Evolutionary conservation across 2,797 vertebrate species (phyloP).

Genomic region (Myotis planiceps): DNA sequence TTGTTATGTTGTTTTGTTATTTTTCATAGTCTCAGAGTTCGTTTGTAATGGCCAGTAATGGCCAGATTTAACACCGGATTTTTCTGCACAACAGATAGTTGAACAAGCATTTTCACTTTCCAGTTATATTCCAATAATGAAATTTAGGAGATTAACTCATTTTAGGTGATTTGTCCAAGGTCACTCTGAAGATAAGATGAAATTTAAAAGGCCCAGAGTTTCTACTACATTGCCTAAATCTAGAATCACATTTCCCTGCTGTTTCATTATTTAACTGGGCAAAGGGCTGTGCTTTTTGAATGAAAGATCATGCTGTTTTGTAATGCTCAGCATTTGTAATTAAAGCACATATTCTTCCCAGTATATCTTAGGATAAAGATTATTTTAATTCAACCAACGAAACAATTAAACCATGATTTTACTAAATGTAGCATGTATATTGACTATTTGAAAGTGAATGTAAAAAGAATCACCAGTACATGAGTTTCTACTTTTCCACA

Average conservation of each 20-base stretch:
- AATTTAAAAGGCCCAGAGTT: neutral
- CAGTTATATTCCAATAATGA: neutral
- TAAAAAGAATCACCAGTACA: neutral
- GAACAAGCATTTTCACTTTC: neutral
- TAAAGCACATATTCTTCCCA: neutral
- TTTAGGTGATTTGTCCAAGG: neutral
- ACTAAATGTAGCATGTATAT: neutral
- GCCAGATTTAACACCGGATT: neutral
- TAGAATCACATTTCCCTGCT: neutral
- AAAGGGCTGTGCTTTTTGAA: neutral
- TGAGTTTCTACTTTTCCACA: conserved; percentile 49
- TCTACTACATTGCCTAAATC: neutral
- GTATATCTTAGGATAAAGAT: neutral
- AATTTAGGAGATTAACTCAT: neutral
- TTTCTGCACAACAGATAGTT: neutral
- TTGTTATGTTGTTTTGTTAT: neutral
- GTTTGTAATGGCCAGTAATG: neutral
- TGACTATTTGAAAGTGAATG: neutral
- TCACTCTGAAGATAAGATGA: neutral
- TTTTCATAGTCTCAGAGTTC: neutral
- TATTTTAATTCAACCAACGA: conserved; percentile 19
- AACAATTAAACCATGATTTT: conserved; percentile 42
- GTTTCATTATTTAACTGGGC: conserved; percentile 29
- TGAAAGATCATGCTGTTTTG: neutral
- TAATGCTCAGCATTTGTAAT: neutral